A percentile compares a stretch with the other conserved stretches of the same genome.
Conservation (phyloP, 2,113 vertebrate species). For the human (Homo sapiens) region DNA sequence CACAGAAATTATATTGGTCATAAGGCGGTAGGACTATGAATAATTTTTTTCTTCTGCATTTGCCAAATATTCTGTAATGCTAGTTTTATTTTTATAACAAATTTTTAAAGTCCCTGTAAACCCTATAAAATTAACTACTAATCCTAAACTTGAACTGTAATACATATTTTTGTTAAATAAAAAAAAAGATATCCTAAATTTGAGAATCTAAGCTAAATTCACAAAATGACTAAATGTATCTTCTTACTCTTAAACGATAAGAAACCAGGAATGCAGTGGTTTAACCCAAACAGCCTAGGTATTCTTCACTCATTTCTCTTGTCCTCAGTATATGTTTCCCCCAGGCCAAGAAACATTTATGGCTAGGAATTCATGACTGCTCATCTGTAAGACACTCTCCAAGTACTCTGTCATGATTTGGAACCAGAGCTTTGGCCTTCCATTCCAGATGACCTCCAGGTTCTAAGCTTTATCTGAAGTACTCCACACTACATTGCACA, state of each 20-base stretch:
- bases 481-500: too few species aligned
- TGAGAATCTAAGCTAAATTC: background rate
- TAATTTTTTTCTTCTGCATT: background rate
- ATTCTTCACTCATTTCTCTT: background rate
- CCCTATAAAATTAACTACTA: background rate
- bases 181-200: background rate
- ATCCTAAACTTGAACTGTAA: background rate
- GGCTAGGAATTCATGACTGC: background rate
- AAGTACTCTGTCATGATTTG: background rate
- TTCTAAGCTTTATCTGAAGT: background rate
- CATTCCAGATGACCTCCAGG: background rate
- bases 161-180: background rate
- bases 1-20: slow-evolving; percentile 5
- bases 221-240: background rate
- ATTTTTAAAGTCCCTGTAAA: background rate
- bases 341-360: background rate
- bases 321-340: background rate
- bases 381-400: background rate
- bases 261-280: background rate
- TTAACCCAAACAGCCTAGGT: background rate
- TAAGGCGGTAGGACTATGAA: background rate
- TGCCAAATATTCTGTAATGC: background rate
- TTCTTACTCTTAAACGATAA: background rate
- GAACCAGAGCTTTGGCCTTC: background rate
- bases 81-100: slow-evolving; percentile 24